Evolutionary conservation across 2,888 invertebrate genomes (phyloP).

Genomic region (Pandemis heparana): DNA sequence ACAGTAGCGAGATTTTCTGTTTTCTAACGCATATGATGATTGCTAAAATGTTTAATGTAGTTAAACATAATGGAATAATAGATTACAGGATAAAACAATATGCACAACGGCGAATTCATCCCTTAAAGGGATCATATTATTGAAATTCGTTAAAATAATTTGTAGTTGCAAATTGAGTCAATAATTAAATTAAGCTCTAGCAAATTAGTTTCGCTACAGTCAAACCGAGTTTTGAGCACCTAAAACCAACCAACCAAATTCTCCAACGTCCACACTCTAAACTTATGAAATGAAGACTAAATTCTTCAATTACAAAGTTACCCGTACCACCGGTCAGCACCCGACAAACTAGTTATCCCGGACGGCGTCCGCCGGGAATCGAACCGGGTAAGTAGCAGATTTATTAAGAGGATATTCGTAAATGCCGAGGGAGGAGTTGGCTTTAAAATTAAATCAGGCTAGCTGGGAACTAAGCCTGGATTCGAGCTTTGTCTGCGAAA

Average conservation of each 20-base stretch:
- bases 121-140: no score
- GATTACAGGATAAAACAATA: no score
- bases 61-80: no score
- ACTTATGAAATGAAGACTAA: slow-evolving; percentile 51
- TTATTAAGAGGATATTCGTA: slow-evolving; percentile 80
- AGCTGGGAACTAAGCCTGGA: slow-evolving; percentile 73
- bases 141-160: no score
- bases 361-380: slow-evolving; percentile 72
- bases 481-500: slow-evolving; percentile 63
- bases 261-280: slow-evolving; percentile 6
- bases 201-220: no score
- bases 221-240: background rate
- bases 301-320: slow-evolving; percentile 68
- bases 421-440: slow-evolving; percentile 63
- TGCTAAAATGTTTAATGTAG: no score
- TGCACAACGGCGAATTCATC: no score
- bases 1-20: no score
- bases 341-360: slow-evolving; percentile 74
- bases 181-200: no score
- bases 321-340: slow-evolving; percentile 71
- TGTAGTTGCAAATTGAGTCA: no score
- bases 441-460: slow-evolving; percentile 81
- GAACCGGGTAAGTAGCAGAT: slow-evolving; percentile 79
- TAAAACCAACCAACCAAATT: background rate
- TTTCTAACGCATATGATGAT: no score